Evolutionary conservation across 2,797 vertebrate genomes (phyloP), one percentile per base, ranked within the genome.

Genomic region (Octomys mimax): DNA sequence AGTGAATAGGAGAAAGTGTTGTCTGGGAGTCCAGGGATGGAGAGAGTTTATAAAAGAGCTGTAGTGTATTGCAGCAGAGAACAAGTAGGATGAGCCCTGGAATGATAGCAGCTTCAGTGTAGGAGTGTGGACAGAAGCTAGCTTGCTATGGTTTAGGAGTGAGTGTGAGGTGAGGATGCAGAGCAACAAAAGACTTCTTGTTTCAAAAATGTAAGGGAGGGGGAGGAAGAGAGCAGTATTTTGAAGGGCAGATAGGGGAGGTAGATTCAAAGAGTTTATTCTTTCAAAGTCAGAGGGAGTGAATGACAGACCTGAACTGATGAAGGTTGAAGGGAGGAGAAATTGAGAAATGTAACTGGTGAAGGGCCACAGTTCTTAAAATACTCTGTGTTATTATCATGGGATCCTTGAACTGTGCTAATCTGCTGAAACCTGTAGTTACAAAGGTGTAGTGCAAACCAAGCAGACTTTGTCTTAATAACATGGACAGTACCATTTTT

Each of bases 111-210:
- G 84, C 91, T 91, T 93, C 91, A 39, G 22, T 86, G 46, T 70
- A 83, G 31, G 73, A 59, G 87, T 86, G 79, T 94, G 49, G 73
- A 83, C 4, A 24, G 90, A 84, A 96, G 77, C 85, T 59, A 87
- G 78, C 61, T 12, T 87, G 18, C 75, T 92, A 39, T 92, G 92
- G 79, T 39, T 92, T 26, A 75, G 62, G 88, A 94, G 61, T 83
- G 46, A 93, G 62, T 42, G 31, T 75, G 73, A 94, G 36, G 71
- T 54, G 59, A 95, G 77, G 33, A 13, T 9, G 10, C 78, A 73
- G 84, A 92, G 83, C 80, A 95, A 75, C 66, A 86, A 59, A 88
- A 93, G 86, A 79, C 57, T 95, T 97, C 70, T 91, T 66, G 88
- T 94, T 87, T 92, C 94, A 95, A 88, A 96, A 92, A 73, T 83